Percentiles rank a stretch among this genome's conserved stretches.
These are phyloP conservation scores for Frieseomelitta varia DNA, from an alignment of 1,140 invertebrate genomes.

Conservation along the genomic window DNA sequence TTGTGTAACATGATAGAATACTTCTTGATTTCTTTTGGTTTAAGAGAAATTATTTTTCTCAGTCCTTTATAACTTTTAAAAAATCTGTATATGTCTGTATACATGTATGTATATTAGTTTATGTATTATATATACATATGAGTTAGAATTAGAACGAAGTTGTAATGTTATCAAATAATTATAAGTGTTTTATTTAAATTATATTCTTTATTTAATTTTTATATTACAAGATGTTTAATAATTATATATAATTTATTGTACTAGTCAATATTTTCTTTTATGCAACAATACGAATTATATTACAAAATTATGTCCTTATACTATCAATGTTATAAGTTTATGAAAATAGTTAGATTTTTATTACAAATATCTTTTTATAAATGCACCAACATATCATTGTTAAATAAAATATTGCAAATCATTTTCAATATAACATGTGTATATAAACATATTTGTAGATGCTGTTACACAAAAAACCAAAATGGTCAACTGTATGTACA, in stretches of 20 bases:
- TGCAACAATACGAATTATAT: constrained; percentile 12
- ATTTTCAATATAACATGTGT: constrained; percentile 11
- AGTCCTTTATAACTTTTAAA: background rate
- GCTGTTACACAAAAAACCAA: constrained; percentile 6
- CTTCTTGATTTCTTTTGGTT: background rate
- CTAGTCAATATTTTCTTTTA: constrained; percentile 60
- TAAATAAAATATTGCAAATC: constrained; percentile 18
- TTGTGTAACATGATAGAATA: background rate
- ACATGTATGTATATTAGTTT: background rate
- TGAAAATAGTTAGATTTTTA: constrained; percentile 7
- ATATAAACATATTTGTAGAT: constrained; percentile 5
- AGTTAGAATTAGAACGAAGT: constrained; percentile 33
- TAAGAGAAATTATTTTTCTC: background rate
- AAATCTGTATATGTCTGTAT: background rate
- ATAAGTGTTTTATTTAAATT: constrained; percentile 58
- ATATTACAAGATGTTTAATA: constrained; percentile 48
- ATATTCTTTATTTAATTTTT: constrained; percentile 63
- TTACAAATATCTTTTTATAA: background rate
- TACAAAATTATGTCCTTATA: constrained; percentile 10
- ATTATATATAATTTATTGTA: constrained; percentile 63
- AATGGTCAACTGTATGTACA: constrained; percentile 58
- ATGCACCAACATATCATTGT: constrained; percentile 24
- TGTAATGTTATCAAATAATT: constrained; percentile 66
- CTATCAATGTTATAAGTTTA: constrained; percentile 7
- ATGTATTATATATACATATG: constrained; percentile 8